Base-by-base conservation (phyloP, 92 coral and sea anemone species). In the Pocillopora grandis region DNA sequence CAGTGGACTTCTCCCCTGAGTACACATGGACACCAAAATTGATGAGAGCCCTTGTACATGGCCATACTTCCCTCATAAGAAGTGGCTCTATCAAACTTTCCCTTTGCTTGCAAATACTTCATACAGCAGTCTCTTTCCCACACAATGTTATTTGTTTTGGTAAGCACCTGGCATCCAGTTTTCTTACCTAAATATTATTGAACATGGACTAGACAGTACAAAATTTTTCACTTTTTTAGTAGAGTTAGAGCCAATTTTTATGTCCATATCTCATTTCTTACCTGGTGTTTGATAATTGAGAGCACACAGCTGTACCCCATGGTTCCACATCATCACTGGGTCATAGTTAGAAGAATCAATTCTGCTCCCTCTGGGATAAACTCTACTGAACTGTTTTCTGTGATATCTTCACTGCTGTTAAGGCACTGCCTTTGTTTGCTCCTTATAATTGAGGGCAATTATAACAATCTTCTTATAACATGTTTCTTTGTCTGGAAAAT, bases 201-300 rank as follows among this genome's bases (percentile, higher is more conserved):
- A 42, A 42, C 52, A 12, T 59, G 18, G 62, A 58, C 61, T 58
- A 58, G 61, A 66, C 71, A 7, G n/a, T 0, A 18, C 71, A 66
- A 66, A 18, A 18, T 36, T 36, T n/a, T 10, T 33, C 72, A 27
- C 1, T 27, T 27, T 27, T 27, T 27, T 27, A 27, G 31, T 27
- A 27, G 31, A 27, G 31, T 27, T 27, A 27, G 31, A 27, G 31
- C 31, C 31, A 27, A 27, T 27, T 42, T 42, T 42, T 42, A 3
- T 42, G 5, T 42, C 52, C 52, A 42, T 7, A 42, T 42, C 4
- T 42, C 52, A 42, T 42, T 42, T 42, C 4, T 79, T 74, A 96
- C 99, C 99, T 87, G 99, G 98, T 56, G 99, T 96, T 84, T 96
- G 99, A 68, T 93, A 96, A 74, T 96, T 96, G 56, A 96, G 86